phyloP scores from a whole-genome alignment of 2,888 invertebrate genomes.

The Dasysyrphus tricinctus region DNA sequence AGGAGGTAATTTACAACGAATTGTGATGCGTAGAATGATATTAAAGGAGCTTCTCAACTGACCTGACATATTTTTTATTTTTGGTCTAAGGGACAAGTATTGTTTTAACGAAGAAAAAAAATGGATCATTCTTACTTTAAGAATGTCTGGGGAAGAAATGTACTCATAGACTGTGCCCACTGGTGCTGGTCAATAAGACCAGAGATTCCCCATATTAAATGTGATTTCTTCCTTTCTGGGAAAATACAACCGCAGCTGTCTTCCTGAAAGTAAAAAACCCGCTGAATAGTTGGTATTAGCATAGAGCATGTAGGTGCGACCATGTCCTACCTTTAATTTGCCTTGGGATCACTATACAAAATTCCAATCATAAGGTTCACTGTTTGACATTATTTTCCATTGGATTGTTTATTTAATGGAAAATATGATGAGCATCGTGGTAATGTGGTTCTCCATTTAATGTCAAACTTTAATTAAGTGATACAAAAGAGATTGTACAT shows the following conservation, averaged over 20 bases:
- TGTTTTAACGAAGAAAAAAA: neutral
- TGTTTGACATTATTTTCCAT: neutral
- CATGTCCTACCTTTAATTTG: neutral
- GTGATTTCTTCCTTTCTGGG: too few relatives aligned
- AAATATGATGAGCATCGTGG: neutral
- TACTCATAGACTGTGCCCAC: too few relatives aligned
- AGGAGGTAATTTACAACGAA: neutral
- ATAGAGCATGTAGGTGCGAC: neutral
- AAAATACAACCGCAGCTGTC: too few relatives aligned
- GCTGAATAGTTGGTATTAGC: too few relatives aligned
- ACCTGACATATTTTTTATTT: neutral
- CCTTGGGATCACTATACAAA: neutral
- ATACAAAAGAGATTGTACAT: constrained; percentile 2
- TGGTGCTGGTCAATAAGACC: too few relatives aligned
- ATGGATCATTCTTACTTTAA: neutral
- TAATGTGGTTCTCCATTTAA: neutral
- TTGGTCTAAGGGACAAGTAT: neutral
- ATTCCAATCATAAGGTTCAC: neutral
- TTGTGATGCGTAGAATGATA: neutral
- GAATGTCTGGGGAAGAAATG: too few relatives aligned
- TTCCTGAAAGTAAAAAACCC: too few relatives aligned
- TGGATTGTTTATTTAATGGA: constrained; percentile 3
- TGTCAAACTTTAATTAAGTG: constrained; percentile 1
- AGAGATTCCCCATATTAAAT: too few relatives aligned
- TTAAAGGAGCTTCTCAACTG: constrained; percentile 4